Evolutionary conservation across 2,113 vertebrate species (phyloP), one percentile per base, ranked within the genome.

Genomic region (Tetrao urogallus): DNA sequence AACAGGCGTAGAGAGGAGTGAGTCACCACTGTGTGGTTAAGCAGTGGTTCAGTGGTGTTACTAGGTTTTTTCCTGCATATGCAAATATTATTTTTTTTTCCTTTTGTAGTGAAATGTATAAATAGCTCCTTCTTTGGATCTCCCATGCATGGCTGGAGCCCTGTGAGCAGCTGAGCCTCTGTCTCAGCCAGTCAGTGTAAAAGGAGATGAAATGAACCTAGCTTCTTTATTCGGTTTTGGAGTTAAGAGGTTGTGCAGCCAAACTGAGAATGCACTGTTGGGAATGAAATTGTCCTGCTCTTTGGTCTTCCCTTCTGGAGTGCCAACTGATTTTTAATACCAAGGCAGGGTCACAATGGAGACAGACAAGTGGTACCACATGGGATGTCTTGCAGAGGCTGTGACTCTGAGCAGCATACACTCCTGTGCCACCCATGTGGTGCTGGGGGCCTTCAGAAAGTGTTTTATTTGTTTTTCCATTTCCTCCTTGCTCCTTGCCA

Each of bases 1-100:
- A 93, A 90, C 88, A 79, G 86, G 92, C 54, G 84, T 91, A 94
- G 86, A 80, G 76, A 96, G n/a, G 56, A 88, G 50, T 96, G 95
- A 96, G 85, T 95, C 82, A 95, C 61, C 75, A 1, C 64, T 43
- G 52, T 61, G 92, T 54, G 75, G 85, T 90, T 95, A 92, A 76
- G 87, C 84, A 94, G 71, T 61, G 54, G 91, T 79, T 90, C 0
- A 0, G 72, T 78, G 90, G 52, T 82, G 92, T 88, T 88, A 90
- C 69, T 61, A 95, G 66, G 52, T 84, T 63, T 88, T 66, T 94
- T 91, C 86, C 82, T 96, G 67, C 54, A 66, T 76, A 94, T 94
- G 92, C 93, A 95, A 95, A 95, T 89, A 8, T 11, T 5, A 56
- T 6, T 64, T 65, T 52, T 82, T 69, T 48, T 32, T 19, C 69